A percentile compares a stretch with the other conserved stretches of the same genome.
Evolutionary conservation across 1,140 invertebrate genomes (phyloP).

Genomic region (Helicoverpa zea): DNA sequence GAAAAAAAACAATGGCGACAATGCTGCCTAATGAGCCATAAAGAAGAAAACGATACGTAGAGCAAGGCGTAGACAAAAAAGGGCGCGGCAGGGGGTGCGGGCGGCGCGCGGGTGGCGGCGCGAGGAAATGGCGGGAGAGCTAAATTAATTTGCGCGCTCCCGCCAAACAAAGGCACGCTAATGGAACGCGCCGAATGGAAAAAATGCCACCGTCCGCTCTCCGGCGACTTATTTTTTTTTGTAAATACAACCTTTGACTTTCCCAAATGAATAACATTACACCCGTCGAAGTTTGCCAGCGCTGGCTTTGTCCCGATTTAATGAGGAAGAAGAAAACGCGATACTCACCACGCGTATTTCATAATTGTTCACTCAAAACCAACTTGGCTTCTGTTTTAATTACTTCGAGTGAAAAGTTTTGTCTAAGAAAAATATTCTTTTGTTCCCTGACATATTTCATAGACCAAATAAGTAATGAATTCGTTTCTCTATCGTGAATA

Average conservation of each 20-base stretch:
- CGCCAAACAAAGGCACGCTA: slow-evolving; percentile 87
- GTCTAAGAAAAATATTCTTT: slow-evolving; percentile 52
- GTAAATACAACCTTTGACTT: slow-evolving; percentile 86
- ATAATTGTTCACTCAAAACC: slow-evolving; percentile 71
- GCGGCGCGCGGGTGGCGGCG: slow-evolving; percentile 68
- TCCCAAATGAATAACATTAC: slow-evolving; percentile 85
- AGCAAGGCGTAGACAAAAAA: slow-evolving; percentile 85
- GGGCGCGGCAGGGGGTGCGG: slow-evolving; percentile 74
- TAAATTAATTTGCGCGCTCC: slow-evolving; percentile 87
- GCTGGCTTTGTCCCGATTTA: slow-evolving; percentile 82
- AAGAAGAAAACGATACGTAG: slow-evolving; percentile 87
- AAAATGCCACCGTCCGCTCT: slow-evolving; percentile 87
- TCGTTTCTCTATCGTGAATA: background rate
- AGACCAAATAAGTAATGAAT: slow-evolving; percentile 5
- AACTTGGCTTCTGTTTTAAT: slow-evolving; percentile 66
- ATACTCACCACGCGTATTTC: slow-evolving; percentile 65
- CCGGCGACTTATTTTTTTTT: slow-evolving; percentile 83
- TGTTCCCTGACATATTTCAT: slow-evolving; percentile 34
- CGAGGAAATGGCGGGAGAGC: slow-evolving; percentile 85
- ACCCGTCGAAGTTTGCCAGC: slow-evolving; percentile 77
- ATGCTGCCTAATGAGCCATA: slow-evolving; percentile 86
- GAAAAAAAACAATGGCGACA: slow-evolving; percentile 85
- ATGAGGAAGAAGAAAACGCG: slow-evolving; percentile 76
- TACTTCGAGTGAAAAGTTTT: slow-evolving; percentile 63
- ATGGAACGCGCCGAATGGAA: slow-evolving; percentile 86